Percentiles rank a stretch among this genome's conserved stretches.
These are phyloP conservation scores for Perithous albicinctus DNA, from an alignment of 2,888 invertebrate species.

Conservation along the genomic window DNA sequence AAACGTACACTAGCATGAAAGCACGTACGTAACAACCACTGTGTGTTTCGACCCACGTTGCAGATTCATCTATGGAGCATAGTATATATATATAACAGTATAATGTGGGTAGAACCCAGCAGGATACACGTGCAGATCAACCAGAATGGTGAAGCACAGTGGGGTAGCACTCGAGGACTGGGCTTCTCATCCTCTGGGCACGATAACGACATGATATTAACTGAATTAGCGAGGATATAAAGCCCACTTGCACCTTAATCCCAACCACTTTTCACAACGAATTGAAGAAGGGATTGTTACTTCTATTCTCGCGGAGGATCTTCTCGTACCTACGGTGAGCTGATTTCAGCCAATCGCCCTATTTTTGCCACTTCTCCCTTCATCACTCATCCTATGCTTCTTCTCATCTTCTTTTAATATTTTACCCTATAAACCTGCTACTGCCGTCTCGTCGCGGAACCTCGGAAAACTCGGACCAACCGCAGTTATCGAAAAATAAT, in stretches of 20 bases:
- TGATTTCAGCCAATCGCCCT: conserved; percentile 66
- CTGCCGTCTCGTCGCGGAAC: conserved; percentile 3
- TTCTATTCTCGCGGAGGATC: conserved; percentile 63
- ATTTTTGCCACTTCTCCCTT: background rate
- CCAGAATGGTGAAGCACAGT: background rate
- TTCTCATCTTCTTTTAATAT: conserved; percentile 15
- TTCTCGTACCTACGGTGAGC: conserved; percentile 58
- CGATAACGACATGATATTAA: conserved; percentile 76
- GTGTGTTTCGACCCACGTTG: conserved; percentile 34
- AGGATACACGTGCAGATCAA: conserved; percentile 41
- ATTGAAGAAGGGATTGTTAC: conserved; percentile 65
- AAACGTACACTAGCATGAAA: conserved; percentile 26
- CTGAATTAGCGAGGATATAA: conserved; percentile 78
- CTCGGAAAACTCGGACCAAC: conserved; percentile 9
- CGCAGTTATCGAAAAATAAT: conserved; percentile 62
- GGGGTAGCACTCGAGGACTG: conserved; percentile 25
- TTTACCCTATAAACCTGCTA: conserved; percentile 23
- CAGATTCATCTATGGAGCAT: conserved; percentile 35
- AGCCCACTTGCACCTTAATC: conserved; percentile 78
- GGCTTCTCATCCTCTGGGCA: conserved; percentile 65
- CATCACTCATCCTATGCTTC: conserved; percentile 16
- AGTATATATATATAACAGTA: conserved; percentile 38
- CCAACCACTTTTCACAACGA: conserved; percentile 71
- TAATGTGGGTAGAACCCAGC: conserved; percentile 48
- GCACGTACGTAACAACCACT: conserved; percentile 30